Evolutionary conservation across 1,140 invertebrate genomes (phyloP).

Genomic region (Epicauta chinensis): DNA sequence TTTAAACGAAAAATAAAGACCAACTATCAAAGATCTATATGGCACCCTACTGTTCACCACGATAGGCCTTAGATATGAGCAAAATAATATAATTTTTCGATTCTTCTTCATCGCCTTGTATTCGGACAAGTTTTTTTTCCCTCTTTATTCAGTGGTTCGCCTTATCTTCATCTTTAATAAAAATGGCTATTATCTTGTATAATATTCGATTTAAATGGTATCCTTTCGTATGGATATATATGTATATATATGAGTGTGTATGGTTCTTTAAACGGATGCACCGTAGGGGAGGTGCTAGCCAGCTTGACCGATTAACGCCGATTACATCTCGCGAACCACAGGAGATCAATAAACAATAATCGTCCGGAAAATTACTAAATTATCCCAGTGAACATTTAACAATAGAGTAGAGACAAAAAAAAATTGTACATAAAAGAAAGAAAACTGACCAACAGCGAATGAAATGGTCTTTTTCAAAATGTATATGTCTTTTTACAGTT

Average conservation of each 20-base stretch:
- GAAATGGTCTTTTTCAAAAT: no score
- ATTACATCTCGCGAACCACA: conserved; percentile 33
- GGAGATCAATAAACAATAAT: conserved; percentile 38
- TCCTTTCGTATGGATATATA: no score
- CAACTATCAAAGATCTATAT: no score
- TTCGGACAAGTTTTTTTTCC: background rate
- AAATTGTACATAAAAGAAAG: conserved; percentile 19
- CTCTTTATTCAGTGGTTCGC: conserved; percentile 1
- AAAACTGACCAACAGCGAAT: no score
- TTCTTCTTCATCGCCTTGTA: no score
- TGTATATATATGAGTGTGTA: background rate
- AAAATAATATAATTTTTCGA: no score
- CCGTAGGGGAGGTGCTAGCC: conserved; percentile 34
- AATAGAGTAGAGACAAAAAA: conserved; percentile 26
- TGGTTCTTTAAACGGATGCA: conserved; percentile 20
- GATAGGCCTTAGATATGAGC: no score
- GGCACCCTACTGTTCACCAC: no score
- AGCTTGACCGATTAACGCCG: conserved; percentile 33
- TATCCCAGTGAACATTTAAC: conserved; percentile 30
- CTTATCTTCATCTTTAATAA: conserved; percentile 24
- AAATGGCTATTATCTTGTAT: conserved; percentile 20
- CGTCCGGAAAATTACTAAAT: conserved; percentile 34
- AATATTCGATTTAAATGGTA: conserved; percentile 24
- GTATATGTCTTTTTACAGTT: conserved; percentile 10
- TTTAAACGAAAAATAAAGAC: no score